Evolutionary conservation across 2,888 invertebrate genomes (phyloP), one percentile per base, ranked within the genome.

Genomic region (Parelbella ahira): DNA sequence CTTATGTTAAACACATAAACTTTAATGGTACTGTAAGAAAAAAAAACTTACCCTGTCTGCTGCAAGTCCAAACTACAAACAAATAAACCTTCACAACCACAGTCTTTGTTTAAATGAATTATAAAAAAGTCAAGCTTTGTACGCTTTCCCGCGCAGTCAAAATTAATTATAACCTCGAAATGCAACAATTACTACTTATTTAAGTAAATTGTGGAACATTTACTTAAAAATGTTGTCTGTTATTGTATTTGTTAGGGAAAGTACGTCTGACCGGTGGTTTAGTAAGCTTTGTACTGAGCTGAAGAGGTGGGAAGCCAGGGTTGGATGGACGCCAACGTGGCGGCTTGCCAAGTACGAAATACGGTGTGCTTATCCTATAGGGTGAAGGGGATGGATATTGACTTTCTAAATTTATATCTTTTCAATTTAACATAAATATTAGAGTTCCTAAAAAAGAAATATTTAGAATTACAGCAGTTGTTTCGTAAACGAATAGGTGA

Each of bases 311-410:
- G 54, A 54, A 55, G 53, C 53, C 56, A 52, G 58, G 51, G 47
- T 61, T 79, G 88, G 88, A 71, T 46, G 30, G 2, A 41, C 37
- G 75, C 88, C 88, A 88, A 84, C 12, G 69, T 89, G 90, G 90
- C 79, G 12, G 1, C 1, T 0, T 54, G 88, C 90, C 90, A 90
- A 90, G 71, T 82, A 89, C 89, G 89, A 81, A 89, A 80, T 78
- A 61, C 64, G 54, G 18, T 37, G 45, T 54, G 61, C 51, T 44
- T 38, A 23, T 24, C 24, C 24, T 13, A 15, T 56, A 57, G 60
- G 75, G 78, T 68, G 42, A 46, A 37, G 4, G 44, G 11, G 18
- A n/a, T 32, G 1, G 7, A 46, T 47, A 36, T 46, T 19, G 48
- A 28, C 28, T n/a, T n/a, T n/a, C n/a, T n/a, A n/a, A n/a, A n/a